Conservation (phyloP, 2,797 vertebrate species). For the Chaetophractus vellerosus region DNA sequence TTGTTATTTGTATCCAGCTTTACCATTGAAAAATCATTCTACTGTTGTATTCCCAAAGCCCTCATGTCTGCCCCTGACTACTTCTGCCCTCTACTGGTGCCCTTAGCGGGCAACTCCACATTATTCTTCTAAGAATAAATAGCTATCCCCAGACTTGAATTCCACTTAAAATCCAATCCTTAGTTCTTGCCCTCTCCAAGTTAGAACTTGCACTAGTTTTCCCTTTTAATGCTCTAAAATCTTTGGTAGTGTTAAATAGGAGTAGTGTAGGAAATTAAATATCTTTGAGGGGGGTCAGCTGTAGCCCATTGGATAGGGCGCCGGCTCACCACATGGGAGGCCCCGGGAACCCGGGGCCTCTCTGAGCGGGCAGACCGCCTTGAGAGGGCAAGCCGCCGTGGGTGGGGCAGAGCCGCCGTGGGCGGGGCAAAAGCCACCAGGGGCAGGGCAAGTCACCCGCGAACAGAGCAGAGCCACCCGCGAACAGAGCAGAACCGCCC, state of each 20-base stretch:
- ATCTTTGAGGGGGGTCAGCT: no score
- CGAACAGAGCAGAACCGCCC: no score
- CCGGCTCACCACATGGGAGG: no score
- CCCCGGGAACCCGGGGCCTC: no score
- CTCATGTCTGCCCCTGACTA: background rate
- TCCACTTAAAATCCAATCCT: background rate
- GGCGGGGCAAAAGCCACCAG: no score
- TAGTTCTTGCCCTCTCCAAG: background rate
- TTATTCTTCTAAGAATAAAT: constrained; percentile 20
- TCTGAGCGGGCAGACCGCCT: no score
- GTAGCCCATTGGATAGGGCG: no score
- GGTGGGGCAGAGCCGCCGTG: no score
- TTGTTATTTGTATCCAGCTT: constrained; percentile 25
- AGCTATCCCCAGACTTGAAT: background rate
- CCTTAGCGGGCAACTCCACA: background rate
- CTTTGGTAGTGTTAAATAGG: background rate
- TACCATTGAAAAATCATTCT: background rate
- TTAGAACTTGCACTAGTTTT: background rate
- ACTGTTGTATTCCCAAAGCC: background rate
- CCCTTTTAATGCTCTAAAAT: background rate
- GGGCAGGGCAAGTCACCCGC: no score
- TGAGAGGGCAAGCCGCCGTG: no score
- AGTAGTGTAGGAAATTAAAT: background rate
- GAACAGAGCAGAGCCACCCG: no score
- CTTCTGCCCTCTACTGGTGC: constrained; percentile 18